Percentiles rank a stretch among this genome's conserved stretches.
phyloP scores from a whole-genome alignment of 2,797 vertebrate species.

The Halcyon chelicuti region DNA sequence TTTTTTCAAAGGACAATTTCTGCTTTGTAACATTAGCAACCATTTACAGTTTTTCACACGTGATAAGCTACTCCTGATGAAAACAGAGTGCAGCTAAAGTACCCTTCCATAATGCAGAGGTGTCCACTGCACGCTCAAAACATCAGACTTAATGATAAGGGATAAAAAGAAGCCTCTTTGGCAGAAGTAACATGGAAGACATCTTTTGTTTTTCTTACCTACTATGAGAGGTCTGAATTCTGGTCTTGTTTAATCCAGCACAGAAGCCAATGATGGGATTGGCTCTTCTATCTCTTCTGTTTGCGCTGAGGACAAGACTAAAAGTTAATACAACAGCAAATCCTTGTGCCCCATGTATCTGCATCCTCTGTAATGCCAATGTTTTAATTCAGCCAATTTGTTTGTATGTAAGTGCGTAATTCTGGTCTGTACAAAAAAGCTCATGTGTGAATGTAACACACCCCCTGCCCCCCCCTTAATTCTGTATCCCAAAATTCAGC shows the following conservation, averaged over 20 bases:
- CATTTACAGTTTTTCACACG: neutral
- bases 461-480: neutral
- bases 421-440: neutral
- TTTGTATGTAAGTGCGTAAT: neutral
- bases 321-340: neutral
- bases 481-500: neutral
- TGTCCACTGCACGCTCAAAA: neutral
- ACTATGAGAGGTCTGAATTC: neutral
- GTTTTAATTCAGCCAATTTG: neutral
- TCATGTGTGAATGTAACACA: neutral
- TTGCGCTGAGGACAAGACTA: constrained; percentile 1
- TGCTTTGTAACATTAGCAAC: neutral
- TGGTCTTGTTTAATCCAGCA: neutral
- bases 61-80: neutral
- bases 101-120: neutral
- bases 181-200: neutral
- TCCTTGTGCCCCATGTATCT: neutral
- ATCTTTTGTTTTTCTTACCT: neutral
- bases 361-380: neutral
- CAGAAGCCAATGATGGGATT: neutral
- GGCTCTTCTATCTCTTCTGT: neutral
- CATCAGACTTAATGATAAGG: neutral
- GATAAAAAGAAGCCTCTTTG: neutral
- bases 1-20: neutral
- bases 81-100: neutral